A percentile compares a stretch with the other conserved stretches of the same genome.
These are phyloP conservation scores for Drosophila novamexicana DNA, from an alignment of 1,140 invertebrate genomes.

Conservation along the genomic window DNA sequence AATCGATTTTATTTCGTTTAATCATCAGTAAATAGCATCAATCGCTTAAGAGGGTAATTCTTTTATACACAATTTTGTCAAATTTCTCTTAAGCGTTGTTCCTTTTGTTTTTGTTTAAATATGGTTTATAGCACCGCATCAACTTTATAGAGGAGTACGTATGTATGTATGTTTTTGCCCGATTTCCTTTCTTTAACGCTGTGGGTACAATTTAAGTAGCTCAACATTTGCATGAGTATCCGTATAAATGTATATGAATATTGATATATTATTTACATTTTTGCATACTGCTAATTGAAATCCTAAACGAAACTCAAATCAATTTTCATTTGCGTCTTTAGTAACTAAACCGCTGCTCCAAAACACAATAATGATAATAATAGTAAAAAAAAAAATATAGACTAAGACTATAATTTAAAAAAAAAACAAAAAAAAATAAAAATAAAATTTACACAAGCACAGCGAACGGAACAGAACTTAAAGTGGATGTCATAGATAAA, in stretches of 20 bases:
- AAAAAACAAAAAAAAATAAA: slow-evolving; percentile 7
- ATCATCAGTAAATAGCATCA: slow-evolving; percentile 19
- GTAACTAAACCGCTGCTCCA: slow-evolving; percentile 58
- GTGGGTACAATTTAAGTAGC: slow-evolving; percentile 70
- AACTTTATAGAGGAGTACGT: slow-evolving; percentile 29
- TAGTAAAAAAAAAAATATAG: background rate
- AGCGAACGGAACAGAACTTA: slow-evolving; percentile 18
- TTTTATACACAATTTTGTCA: slow-evolving; percentile 9
- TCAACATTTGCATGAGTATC: slow-evolving; percentile 52
- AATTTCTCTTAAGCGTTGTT: slow-evolving; percentile 22
- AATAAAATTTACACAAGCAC: slow-evolving; percentile 26
- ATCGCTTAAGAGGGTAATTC: slow-evolving; percentile 16
- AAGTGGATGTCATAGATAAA: slow-evolving; percentile 6
- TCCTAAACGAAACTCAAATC: slow-evolving; percentile 38
- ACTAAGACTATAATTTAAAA: slow-evolving; percentile 5
- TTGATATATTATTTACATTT: slow-evolving; percentile 49
- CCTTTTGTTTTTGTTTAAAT: background rate
- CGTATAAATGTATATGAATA: slow-evolving; percentile 43
- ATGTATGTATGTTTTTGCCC: slow-evolving; percentile 13
- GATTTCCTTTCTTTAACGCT: slow-evolving; percentile 28
- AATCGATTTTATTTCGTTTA: slow-evolving; percentile 14
- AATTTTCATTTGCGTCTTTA: slow-evolving; percentile 51
- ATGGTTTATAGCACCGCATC: slow-evolving; percentile 48
- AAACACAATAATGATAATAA: slow-evolving; percentile 29
- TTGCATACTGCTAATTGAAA: slow-evolving; percentile 39